These are phyloP conservation scores for Gnathonemus echidnorhynchus DNA, from an alignment of 2,113 vertebrate species.

Conservation along the genomic window DNA sequence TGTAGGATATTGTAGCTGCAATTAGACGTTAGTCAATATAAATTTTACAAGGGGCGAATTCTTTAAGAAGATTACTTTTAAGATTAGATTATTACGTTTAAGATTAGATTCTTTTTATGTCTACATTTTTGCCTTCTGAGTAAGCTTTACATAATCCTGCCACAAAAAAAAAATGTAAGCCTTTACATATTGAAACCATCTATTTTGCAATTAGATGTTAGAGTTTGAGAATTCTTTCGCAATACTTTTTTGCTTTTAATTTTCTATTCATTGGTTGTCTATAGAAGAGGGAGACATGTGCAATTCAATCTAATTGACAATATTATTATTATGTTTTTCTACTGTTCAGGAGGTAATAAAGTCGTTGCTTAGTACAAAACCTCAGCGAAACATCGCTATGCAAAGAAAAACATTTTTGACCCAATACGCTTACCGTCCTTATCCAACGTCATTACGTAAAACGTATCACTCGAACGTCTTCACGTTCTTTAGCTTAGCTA, in stretches of 20 bases:
- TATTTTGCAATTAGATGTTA: not conserved
- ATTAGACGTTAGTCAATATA: not conserved
- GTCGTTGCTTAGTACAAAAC: not conserved
- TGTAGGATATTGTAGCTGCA: not conserved
- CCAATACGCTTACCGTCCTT: not conserved
- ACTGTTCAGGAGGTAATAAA: not conserved
- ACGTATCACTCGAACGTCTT: not conserved
- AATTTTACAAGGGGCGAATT: not conserved
- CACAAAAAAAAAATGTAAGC: not conserved
- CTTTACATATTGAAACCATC: not conserved
- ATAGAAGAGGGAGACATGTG: not conserved
- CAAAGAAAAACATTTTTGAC: not conserved
- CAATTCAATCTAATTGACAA: not conserved
- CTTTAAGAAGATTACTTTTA: not conserved
- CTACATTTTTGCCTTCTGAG: not conserved
- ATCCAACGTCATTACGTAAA: not conserved
- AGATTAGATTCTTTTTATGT: not conserved
- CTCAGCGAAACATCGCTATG: not conserved
- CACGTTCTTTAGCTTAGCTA: not conserved
- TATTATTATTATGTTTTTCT: not conserved
- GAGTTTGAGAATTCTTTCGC: not conserved
- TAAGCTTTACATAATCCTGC: not conserved
- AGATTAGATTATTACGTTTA: not conserved
- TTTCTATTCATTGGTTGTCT: not conserved
- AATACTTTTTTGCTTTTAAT: not conserved